Evolutionary conservation across 35 echinoderm and acorn worm species (phyloP).

Genomic region (Apostichopus japonicus): DNA sequence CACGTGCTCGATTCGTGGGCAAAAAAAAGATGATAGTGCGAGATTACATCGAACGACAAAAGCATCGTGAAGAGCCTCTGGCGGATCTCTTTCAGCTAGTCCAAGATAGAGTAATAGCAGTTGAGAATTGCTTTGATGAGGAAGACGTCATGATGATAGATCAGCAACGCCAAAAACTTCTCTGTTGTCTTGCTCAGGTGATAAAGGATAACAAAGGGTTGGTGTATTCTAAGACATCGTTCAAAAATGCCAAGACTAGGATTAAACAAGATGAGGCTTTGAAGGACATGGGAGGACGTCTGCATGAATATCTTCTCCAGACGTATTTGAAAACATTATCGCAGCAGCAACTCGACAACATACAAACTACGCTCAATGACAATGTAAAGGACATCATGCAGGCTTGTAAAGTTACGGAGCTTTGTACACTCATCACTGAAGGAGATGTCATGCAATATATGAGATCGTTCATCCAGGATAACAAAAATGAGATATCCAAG

Average conservation of each 20-base stretch:
- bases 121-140: neutral
- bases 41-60: neutral
- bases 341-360: neutral
- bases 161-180: constrained; percentile 1
- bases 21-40: neutral
- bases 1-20: neutral
- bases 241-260: neutral
- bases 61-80: neutral
- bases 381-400: no score
- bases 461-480: no score
- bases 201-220: constrained; percentile 4
- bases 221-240: neutral
- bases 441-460: neutral
- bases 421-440: neutral
- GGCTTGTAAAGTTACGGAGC: no score
- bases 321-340: neutral
- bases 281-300: neutral
- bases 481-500: neutral
- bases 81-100: neutral
- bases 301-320: neutral
- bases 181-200: constrained; percentile 19
- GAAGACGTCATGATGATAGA: neutral
- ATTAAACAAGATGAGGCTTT: neutral
- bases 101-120: constrained; percentile 2
- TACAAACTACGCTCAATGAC: no score